phyloP scores from a whole-genome alignment of 2,113 vertebrate species.

The Neolamprologus sp. region DNA sequence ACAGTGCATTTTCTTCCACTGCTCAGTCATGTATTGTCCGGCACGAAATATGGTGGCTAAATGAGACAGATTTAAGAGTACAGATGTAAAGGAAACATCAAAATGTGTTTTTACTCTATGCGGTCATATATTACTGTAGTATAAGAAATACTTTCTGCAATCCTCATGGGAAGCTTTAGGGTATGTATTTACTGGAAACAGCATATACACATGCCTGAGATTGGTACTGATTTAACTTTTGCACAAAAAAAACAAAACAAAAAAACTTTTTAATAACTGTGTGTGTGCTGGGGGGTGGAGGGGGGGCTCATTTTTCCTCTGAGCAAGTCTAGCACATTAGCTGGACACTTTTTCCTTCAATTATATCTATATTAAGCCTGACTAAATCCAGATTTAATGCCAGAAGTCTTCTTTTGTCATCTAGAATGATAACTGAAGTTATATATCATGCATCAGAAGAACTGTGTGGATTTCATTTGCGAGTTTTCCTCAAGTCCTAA shows the following conservation, averaged over 20 bases:
- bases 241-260: neutral
- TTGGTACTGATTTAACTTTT: neutral
- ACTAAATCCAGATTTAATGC: neutral
- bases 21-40: conserved; percentile 3
- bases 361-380: neutral
- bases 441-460: neutral
- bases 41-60: conserved; percentile 16
- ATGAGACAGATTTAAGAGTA: neutral
- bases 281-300: neutral
- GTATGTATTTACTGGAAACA: neutral
- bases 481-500: neutral
- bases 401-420: neutral
- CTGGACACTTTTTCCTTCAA: neutral
- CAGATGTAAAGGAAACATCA: neutral
- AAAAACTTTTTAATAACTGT: neutral
- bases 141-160: neutral
- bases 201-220: neutral
- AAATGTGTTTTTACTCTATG: neutral
- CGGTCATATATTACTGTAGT: neutral
- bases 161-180: neutral
- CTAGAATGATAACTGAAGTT: neutral
- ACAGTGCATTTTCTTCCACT: neutral
- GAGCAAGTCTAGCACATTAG: neutral
- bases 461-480: neutral
- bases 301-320: neutral